Evolutionary conservation across 2,113 vertebrate species (phyloP).

Genomic region (Ivindomyrus marchei): DNA sequence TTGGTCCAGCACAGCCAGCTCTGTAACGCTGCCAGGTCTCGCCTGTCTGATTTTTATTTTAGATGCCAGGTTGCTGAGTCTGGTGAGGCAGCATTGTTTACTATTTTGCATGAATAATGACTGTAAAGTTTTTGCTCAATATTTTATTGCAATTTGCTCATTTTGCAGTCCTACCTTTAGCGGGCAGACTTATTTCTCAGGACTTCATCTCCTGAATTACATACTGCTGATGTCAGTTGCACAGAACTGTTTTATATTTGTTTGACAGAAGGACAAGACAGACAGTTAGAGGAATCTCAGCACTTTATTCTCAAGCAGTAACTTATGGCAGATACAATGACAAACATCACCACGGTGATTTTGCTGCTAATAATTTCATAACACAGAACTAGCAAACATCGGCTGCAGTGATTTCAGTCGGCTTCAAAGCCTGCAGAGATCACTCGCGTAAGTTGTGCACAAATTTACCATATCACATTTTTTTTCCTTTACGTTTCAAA

Average conservation of each 20-base stretch:
- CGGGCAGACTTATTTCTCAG: background rate
- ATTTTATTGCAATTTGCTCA: background rate
- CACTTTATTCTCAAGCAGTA: slow-evolving; percentile 58
- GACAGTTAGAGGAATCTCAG: slow-evolving; percentile 38
- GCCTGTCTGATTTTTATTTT: background rate
- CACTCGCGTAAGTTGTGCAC: slow-evolving; percentile 38
- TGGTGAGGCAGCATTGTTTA: background rate
- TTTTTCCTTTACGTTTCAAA: slow-evolving; percentile 39
- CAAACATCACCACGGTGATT: slow-evolving; percentile 51
- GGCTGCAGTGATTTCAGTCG: slow-evolving; percentile 28
- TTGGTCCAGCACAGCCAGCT: background rate
- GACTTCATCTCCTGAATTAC: background rate
- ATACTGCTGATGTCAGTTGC: background rate
- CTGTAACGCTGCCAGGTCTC: background rate
- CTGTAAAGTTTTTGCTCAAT: background rate
- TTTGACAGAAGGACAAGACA: background rate
- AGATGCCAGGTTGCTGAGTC: background rate
- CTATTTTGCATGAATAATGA: too few relatives aligned
- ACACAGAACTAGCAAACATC: slow-evolving; percentile 45
- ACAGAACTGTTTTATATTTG: background rate
- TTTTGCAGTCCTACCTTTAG: background rate
- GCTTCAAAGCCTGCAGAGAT: slow-evolving; percentile 34
- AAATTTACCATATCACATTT: slow-evolving; percentile 40
- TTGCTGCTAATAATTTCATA: slow-evolving; percentile 52
- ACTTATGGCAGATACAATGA: slow-evolving; percentile 56